Evolutionary conservation across 2,888 invertebrate species (phyloP).

Genomic region (Caenorhabditis doughertyi): DNA sequence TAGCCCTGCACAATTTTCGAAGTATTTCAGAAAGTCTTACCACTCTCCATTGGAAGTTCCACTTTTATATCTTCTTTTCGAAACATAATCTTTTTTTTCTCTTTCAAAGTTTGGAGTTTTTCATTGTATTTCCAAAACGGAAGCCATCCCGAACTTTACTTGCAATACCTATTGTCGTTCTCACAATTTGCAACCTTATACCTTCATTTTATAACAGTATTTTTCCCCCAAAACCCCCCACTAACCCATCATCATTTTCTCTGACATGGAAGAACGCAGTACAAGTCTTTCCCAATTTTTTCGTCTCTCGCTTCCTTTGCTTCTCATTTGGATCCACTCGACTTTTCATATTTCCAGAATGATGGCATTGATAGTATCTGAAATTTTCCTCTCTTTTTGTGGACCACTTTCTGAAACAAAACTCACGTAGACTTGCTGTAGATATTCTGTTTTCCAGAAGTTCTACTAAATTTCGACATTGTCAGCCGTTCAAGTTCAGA

Average conservation of each 20-base stretch:
- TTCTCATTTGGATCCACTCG: neutral
- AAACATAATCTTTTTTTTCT: too few relatives aligned
- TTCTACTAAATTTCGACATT: constrained; percentile 53
- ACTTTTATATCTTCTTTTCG: too few relatives aligned
- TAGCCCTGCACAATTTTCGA: too few relatives aligned
- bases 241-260: constrained; percentile 68
- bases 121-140: too few relatives aligned
- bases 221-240: neutral
- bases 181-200: too few relatives aligned
- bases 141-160: too few relatives aligned
- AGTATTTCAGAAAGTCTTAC: too few relatives aligned
- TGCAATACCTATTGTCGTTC: too few relatives aligned
- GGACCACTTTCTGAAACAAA: neutral
- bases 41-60: too few relatives aligned
- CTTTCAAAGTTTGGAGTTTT: too few relatives aligned
- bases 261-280: constrained; percentile 73
- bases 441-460: constrained; percentile 60
- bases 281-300: constrained; percentile 71
- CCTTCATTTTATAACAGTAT: neutral
- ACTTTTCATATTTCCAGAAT: constrained; percentile 48
- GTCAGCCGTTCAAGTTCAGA: constrained; percentile 61
- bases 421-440: constrained; percentile 39
- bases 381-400: neutral
- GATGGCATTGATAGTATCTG: constrained; percentile 67
- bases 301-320: constrained; percentile 58